Conservation (phyloP, 1,140 invertebrate genomes). For the Aphidius gifuensis region DNA sequence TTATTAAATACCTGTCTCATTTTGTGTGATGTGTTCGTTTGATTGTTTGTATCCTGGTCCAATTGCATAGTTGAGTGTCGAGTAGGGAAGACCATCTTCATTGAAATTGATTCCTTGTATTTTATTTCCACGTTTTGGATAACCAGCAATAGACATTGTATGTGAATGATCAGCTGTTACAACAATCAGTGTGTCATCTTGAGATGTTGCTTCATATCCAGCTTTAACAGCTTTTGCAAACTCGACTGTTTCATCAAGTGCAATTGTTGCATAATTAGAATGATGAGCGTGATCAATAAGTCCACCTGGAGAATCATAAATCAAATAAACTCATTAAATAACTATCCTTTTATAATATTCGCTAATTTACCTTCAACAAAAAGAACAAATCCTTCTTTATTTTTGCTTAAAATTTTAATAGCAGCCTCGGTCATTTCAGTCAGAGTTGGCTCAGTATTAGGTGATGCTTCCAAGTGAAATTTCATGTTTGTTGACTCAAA, state of each 20-base stretch:
- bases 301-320: slow-evolving; percentile 50
- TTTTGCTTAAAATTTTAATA: slow-evolving; percentile 69
- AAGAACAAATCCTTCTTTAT: slow-evolving; percentile 67
- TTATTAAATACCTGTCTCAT: slow-evolving; percentile 47
- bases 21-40: slow-evolving; percentile 45
- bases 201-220: slow-evolving; percentile 58
- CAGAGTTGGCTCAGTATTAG: slow-evolving; percentile 62
- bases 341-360: no score
- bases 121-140: slow-evolving; percentile 67
- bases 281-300: slow-evolving; percentile 75
- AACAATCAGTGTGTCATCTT: slow-evolving; percentile 63
- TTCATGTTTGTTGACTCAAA: slow-evolving; percentile 58
- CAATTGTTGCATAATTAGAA: slow-evolving; percentile 61
- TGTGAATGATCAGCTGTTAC: slow-evolving; percentile 70
- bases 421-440: slow-evolving; percentile 79
- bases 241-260: slow-evolving; percentile 68
- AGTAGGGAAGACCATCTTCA: slow-evolving; percentile 62
- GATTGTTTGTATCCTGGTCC: slow-evolving; percentile 63
- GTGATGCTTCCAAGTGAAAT: slow-evolving; percentile 57
- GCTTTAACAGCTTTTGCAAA: slow-evolving; percentile 65
- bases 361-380: slow-evolving; percentile 63
- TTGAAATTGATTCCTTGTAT: slow-evolving; percentile 58
- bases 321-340: neutral
- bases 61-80: slow-evolving; percentile 73
- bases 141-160: slow-evolving; percentile 64